Percentiles rank a stretch among this genome's conserved stretches.
Evolutionary conservation across 2,888 invertebrate species (phyloP).

Genomic region (Eupithecia abbreviata): DNA sequence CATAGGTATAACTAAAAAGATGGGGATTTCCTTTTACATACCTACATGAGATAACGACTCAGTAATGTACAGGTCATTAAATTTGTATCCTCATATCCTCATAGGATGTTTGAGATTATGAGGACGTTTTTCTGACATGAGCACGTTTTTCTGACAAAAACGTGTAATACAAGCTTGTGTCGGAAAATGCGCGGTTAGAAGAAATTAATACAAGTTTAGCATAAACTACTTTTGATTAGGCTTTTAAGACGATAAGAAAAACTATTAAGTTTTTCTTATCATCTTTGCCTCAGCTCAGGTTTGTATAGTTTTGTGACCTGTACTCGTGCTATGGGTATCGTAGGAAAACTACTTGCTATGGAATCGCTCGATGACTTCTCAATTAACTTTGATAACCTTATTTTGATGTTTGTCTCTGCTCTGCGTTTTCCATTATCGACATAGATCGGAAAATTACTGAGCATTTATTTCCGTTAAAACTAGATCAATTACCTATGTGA

Average conservation of each 20-base stretch:
- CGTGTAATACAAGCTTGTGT: neutral
- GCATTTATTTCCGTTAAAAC: neutral
- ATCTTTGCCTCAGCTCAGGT: neutral
- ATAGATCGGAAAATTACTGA: constrained; percentile 32
- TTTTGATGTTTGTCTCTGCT: constrained; percentile 26
- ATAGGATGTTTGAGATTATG: no score
- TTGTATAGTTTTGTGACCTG: neutral
- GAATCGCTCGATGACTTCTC: constrained; percentile 2
- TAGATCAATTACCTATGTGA: neutral
- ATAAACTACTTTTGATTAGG: neutral
- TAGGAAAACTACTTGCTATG: constrained; percentile 17
- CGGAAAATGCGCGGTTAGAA: neutral
- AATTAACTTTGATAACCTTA: constrained; percentile 24
- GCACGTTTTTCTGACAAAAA: no score
- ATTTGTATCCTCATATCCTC: neutral
- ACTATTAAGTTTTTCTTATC: constrained; percentile 3
- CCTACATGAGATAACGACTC: neutral
- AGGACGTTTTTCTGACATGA: no score
- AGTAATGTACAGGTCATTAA: neutral
- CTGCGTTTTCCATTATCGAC: constrained; percentile 18
- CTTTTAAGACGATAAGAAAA: no score
- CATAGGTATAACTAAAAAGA: neutral
- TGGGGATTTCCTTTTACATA: neutral
- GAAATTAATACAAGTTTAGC: neutral
- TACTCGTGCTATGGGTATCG: constrained; percentile 2